Conservation (phyloP, 2,797 vertebrate genomes). For the Dipus sagitta region DNA sequence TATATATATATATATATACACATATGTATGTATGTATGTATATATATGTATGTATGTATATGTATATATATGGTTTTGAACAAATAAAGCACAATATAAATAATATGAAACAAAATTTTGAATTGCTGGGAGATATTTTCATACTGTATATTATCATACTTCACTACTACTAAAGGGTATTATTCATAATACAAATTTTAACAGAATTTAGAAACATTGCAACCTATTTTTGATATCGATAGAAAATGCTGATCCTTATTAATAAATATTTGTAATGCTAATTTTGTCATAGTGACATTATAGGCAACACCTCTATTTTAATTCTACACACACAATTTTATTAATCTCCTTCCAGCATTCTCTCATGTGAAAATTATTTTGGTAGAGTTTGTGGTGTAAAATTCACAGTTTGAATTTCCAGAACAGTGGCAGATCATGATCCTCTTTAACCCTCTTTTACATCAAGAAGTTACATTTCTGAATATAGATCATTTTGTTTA, state of each 20-base stretch:
- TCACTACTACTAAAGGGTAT: neutral
- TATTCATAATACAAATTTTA: neutral
- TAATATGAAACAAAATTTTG: slow-evolving; percentile 1
- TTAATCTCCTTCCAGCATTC: slow-evolving; percentile 6
- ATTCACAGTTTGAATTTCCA: neutral
- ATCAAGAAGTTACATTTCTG: neutral
- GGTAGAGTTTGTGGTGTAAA: slow-evolving; percentile 15
- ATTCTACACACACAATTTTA: neutral
- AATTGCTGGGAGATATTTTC: neutral
- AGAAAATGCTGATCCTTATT: neutral
- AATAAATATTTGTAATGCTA: slow-evolving; percentile 5
- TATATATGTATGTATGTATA: neutral
- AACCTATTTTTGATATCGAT: neutral
- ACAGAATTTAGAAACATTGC: neutral
- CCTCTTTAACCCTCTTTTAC: neutral
- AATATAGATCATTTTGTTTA: neutral
- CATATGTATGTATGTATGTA: no score
- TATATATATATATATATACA: no score
- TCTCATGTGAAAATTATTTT: slow-evolving; percentile 21
- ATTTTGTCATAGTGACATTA: neutral
- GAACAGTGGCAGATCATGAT: neutral
- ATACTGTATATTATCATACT: neutral
- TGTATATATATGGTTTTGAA: neutral
- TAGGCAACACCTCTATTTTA: slow-evolving; percentile 18
- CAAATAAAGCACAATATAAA: neutral